A percentile compares a stretch with the other conserved stretches of the same genome.
phyloP scores from a whole-genome alignment of 2,797 vertebrate genomes.

The Carapus acus region DNA sequence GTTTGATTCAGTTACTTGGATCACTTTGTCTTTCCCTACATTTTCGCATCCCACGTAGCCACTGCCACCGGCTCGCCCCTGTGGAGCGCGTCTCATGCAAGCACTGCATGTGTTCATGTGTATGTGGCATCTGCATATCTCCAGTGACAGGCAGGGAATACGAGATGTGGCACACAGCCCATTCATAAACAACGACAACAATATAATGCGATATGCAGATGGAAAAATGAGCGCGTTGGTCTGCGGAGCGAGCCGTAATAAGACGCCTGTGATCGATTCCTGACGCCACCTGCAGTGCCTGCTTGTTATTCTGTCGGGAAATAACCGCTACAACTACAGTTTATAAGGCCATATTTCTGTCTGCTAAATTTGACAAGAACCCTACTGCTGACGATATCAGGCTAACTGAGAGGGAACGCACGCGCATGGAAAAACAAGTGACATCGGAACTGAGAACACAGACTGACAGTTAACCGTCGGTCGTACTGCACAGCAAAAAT shows the following conservation, averaged over 20 bases:
- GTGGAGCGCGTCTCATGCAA: no score
- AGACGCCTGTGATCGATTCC: conserved; percentile 51
- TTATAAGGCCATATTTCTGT: conserved; percentile 22
- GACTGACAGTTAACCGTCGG: conserved; percentile 18
- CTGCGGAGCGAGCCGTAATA: conserved; percentile 40
- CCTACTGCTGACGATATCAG: conserved; percentile 31
- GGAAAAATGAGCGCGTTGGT: conserved; percentile 39
- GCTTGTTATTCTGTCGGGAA: conserved; percentile 53
- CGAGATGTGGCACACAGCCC: conserved; percentile 42
- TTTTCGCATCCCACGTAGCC: conserved; percentile 36
- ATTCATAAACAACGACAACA: conserved; percentile 55
- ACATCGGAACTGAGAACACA: conserved; percentile 11
- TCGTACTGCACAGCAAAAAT: no score
- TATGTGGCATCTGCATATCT: conserved; percentile 54
- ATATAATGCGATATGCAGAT: conserved; percentile 45
- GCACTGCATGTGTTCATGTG: conserved; percentile 34
- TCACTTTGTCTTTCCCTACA: conserved; percentile 46
- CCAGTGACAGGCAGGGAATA: conserved; percentile 42
- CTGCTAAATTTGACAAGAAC: conserved; percentile 15
- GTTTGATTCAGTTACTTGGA: conserved; percentile 41
- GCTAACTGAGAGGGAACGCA: conserved; percentile 45
- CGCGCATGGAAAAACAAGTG: conserved; percentile 13
- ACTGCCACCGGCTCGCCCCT: conserved; percentile 22
- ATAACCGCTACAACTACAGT: conserved; percentile 19
- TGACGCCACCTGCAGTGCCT: conserved; percentile 45